Evolutionary conservation across 53 echinoderm and acorn worm genomes (phyloP), one percentile per base, ranked within the genome.

Genomic region (Temnopleurus reevesii): DNA sequence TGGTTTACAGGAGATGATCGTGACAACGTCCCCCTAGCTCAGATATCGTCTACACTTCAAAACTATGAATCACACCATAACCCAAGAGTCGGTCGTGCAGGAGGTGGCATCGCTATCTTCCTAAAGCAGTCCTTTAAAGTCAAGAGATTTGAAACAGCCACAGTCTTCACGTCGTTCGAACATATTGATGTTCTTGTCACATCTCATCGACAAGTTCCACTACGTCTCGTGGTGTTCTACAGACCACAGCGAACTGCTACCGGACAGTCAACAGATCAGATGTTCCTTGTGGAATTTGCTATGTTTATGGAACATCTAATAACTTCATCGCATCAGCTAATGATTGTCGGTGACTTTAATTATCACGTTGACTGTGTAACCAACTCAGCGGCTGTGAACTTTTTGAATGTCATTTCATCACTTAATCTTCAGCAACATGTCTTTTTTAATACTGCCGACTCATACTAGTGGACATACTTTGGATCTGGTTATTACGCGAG

Each of bases 11-110:
- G 84, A 2, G 45, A 84, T 25, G 27, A 59, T 57, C 84, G 84
- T 7, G 60, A 84, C 49, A 57, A 84, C 27, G 59, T 84, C 59
- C 41, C 57, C 44, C 84, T 84, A 43, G 84, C 60, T 59, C 84
- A 84, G 60, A 57, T 84, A 84, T 84, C 84, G 41, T 84, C 84
- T 2, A 84, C 59, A 8, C 84, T 84, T 84, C 59, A 45, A 59
- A 84, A 59, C 43, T 84, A 24, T 45, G 21, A 57, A 43, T 84
- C 33, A 0, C 83, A 83, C 57, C 83, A 83, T 12, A 55, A 12
- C 26, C 46, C 59, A 44, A 26, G 60, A 43, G 19, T 44, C 10
- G 84, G 45, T 59, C 60, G 84, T 44, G 58, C 43, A 4, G 84
- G 84, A 59, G 84, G 57, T 83, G 83, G 56, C 34, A 56, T 83